Base-by-base conservation (phyloP, 2,113 vertebrate species). In the Pseudonaja textilis region DNA sequence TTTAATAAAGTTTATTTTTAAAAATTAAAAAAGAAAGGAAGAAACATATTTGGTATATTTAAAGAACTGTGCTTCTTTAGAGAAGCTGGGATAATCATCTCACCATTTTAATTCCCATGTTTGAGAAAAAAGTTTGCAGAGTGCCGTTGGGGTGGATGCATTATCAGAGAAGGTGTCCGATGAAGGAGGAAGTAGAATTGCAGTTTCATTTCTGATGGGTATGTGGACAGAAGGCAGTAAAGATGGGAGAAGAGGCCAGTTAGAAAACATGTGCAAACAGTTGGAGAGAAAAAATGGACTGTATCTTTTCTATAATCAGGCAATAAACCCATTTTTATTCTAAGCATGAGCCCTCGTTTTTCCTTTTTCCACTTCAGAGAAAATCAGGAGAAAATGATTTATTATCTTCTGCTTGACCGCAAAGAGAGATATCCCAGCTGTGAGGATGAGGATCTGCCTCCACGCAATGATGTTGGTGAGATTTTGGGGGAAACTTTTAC, bases 321-420 rank as follows among this genome's bases (percentile, higher is more conserved):
- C 11, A 45, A n/a, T n/a, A n/a, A 61, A 88, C 3, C 59, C 29
- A 18, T 2, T 39, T 55, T 20, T 6, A 57, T 12, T 47, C 29
- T 26, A 29, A 50, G 45, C 23, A 47, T 14, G 3, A 12, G 5
- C 26, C 22, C 55, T 4, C 89, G 0, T 23, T 74, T n/a, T 34
- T 61, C 57, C 16, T 18, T 16, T 92, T 3, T 90, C 14, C 81
- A 1, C 86, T 52, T 88, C 94, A 99, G 99, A 93, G 98, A 99
- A 95, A 99, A 99, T 95, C 99, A 99, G 96, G 98, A 99, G 96
- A 99, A 99, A 95, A 99, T 99, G 98, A 99, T 99, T 69, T 99
- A 99, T 95, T 99, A 99, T 92, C 97, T 99, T 93, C 98, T 99
- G 91, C 95, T 99, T 94, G 99, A 99, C 96, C 98, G 98, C 91